Evolutionary conservation across 2,797 vertebrate genomes (phyloP), one percentile per base, ranked within the genome.

Genomic region (Brachyalestes nurse): DNA sequence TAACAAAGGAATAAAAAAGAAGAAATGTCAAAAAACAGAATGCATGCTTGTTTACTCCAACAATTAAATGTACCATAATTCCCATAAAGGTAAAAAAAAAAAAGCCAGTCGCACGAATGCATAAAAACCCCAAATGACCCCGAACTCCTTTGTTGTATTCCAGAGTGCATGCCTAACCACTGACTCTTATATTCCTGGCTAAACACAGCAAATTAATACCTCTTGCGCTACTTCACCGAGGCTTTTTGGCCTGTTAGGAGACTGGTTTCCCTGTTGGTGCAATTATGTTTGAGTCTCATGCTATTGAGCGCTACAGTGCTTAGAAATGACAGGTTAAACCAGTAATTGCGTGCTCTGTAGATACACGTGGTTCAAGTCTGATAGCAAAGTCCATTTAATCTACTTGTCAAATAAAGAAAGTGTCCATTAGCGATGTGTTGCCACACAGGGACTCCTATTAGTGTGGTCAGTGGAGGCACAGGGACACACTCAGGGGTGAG

Each of bases 341-440:
- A 12, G 49, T 53, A 72, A 55, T 38, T 72, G 71, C 16, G 10
- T 72, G 8, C 28, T 4, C 34, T 57, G 19, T 21, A 49, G 40
- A 23, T 49, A 69, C 45, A 25, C 47, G 21, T 67, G 40, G 19
- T 69, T 16, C 66, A n/a, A 45, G 42, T 69, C 66, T 49, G 21
- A 69, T 69, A 69, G 40, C 66, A 1, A 69, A 69, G 66, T 49
- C 42, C 66, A 69, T 69, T 69, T 69, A 69, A 49, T 49, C 40
- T 69, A 5, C 40, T 61, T 49, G 40, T 47, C 42, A 69, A 23
- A 49, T 69, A 40, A 47, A 69, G 66, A 69, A 49, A 49, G 66
- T 69, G 42, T 21, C 40, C 40, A 69, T 69, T 49, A 49, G 65
- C n/a, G 10, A 23, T 45, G 65, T 45, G 40, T 42, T 42, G 65